Evolutionary conservation across 2,113 vertebrate species (phyloP).

Genomic region (Cinclus cinclus): DNA sequence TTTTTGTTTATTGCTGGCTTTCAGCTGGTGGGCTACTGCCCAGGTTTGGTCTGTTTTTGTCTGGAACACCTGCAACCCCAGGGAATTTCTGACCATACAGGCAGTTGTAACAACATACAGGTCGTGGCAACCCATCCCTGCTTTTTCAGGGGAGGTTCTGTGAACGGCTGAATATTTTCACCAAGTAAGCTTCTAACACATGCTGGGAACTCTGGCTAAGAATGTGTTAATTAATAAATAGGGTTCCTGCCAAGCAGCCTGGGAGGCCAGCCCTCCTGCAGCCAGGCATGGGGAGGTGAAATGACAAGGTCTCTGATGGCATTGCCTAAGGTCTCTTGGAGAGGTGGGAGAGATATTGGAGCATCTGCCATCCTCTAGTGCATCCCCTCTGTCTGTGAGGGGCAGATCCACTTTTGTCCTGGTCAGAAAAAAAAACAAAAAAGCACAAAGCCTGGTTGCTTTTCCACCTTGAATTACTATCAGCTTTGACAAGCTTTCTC

Average conservation of each 20-base stretch:
- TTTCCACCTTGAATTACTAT: conserved; percentile 44
- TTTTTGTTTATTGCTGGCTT: not conserved
- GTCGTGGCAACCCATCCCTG: not conserved
- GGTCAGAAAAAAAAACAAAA: not conserved
- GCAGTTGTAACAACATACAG: not conserved
- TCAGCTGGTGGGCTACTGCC: not conserved
- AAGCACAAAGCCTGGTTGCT: not conserved
- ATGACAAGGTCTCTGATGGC: rapidly evolving
- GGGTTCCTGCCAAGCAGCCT: not conserved
- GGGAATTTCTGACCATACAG: not conserved
- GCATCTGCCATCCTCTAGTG: not conserved
- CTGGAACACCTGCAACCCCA: not conserved
- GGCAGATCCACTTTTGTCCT: not conserved
- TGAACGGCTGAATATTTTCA: not conserved
- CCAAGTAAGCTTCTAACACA: not conserved
- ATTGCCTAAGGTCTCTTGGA: not conserved
- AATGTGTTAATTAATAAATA: not conserved
- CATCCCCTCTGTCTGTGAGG: rapidly evolving
- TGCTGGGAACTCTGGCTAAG: not conserved
- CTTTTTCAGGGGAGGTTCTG: not conserved
- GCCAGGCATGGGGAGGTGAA: not conserved
- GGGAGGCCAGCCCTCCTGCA: not conserved
- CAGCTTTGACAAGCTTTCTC: not conserved
- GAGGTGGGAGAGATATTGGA: not conserved
- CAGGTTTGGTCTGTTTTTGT: not conserved